Evolutionary conservation across 2,797 vertebrate species (phyloP).

Genomic region (Arnoldichthys spilopterus): DNA sequence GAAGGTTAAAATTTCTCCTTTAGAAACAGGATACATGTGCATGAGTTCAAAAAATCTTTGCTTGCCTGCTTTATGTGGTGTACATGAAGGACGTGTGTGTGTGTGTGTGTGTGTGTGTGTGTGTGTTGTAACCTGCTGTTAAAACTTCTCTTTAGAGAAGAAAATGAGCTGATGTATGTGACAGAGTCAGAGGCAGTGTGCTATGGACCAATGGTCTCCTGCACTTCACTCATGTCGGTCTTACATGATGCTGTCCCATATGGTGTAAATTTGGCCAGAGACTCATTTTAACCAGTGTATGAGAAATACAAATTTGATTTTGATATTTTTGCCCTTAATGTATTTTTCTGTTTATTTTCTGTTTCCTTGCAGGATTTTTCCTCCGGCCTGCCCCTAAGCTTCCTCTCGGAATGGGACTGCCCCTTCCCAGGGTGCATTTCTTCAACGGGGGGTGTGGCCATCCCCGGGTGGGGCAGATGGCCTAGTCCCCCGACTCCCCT

Average conservation of each 20-base stretch:
- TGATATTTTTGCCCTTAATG: background rate
- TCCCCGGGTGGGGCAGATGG: conserved; percentile 68
- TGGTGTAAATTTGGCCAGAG: conserved; percentile 36
- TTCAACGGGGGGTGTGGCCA: conserved; percentile 69
- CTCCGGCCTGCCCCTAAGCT: conserved; percentile 66
- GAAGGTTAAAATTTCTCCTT: conserved; percentile 20
- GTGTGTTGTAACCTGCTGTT: too few species aligned
- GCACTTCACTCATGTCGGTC: too few species aligned
- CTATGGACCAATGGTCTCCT: too few species aligned
- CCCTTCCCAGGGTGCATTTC: conserved; percentile 72
- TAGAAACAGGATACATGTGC: conserved; percentile 44
- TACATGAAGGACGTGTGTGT: background rate
- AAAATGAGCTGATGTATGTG: too few species aligned
- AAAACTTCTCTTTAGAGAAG: too few species aligned
- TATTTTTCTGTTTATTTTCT: conserved; percentile 19
- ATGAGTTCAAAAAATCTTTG: conserved; percentile 42
- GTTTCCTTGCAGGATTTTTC: conserved; percentile 61
- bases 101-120: too few species aligned
- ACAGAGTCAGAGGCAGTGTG: too few species aligned
- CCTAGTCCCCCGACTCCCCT: conserved; percentile 26
- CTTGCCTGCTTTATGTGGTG: conserved; percentile 33
- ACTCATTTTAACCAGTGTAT: background rate
- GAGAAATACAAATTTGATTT: conserved; percentile 55
- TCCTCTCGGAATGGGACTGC: conserved; percentile 86
- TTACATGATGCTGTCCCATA: too few species aligned